Percentiles rank a stretch among this genome's conserved stretches.
Conservation (phyloP, 2,797 vertebrate genomes). For the Helicolenus hilgendorfi region DNA sequence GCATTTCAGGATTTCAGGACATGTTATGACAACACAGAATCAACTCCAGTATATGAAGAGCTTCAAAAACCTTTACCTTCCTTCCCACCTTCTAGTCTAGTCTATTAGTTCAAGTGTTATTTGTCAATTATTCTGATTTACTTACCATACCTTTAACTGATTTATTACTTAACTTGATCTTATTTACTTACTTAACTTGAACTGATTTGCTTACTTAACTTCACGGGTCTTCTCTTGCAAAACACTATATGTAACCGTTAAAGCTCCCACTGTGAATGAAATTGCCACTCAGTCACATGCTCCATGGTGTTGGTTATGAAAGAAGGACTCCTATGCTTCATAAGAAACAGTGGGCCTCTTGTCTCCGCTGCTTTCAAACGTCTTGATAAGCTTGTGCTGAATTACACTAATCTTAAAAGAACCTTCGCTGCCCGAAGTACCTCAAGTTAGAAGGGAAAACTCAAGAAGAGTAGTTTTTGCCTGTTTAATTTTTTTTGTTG, state of each 20-base stretch:
- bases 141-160: neutral
- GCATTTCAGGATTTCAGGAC: neutral
- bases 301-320: constrained; percentile 63
- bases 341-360: constrained; percentile 81
- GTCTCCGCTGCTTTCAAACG: constrained; percentile 54
- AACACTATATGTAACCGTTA: constrained; percentile 30
- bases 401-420: constrained; percentile 78
- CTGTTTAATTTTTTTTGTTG: neutral
- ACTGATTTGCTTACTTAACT: neutral
- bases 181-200: neutral
- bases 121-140: neutral
- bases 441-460: constrained; percentile 19
- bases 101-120: neutral
- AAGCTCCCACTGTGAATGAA: constrained; percentile 23
- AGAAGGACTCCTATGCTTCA: constrained; percentile 42
- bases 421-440: constrained; percentile 4
- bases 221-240: constrained; percentile 18
- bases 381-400: constrained; percentile 59
- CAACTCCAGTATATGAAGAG: neutral
- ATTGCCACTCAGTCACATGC: constrained; percentile 65
- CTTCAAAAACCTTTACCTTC: neutral
- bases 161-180: neutral
- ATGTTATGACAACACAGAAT: neutral
- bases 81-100: neutral
- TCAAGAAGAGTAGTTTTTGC: neutral